Base-by-base conservation (phyloP, 2,888 invertebrate genomes). In the Synanthedon myopaeformis region DNA sequence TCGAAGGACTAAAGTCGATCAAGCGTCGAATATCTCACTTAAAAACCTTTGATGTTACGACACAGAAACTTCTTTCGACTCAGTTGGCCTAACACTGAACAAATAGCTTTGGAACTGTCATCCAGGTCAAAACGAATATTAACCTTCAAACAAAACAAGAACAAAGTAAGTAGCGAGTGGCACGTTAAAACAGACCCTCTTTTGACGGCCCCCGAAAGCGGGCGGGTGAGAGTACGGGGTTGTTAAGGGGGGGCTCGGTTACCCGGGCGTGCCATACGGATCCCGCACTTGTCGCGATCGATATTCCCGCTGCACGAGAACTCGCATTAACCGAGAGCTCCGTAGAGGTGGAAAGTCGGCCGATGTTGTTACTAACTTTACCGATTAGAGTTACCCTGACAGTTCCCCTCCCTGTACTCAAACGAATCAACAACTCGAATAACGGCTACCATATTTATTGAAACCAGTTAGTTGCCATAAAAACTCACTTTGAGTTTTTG, bases 131-230 rank as follows among this genome's bases (percentile, higher is more conserved):
- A 79, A 76, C 71, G 71, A 74, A 78, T 77, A 80, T 84, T 86
- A 87, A 86, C 86, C 84, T 87, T 86, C 84, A 86, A 85, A 85
- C 79, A 77, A 82, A 84, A 85, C 80, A 82, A 82, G 82, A 83
- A 81, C 82, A 82, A 84, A 83, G 82, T 70, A 61, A 61, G 57
- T 77, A 76, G 74, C 70, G 76, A 79, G 73, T 74, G 74, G 76
- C 75, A 76, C 76, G 74, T 78, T 79, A 70, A 78, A 77, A 73
- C 69, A 69, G 74, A 72, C 72, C 73, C 76, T 79, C 76, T 74
- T 72, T 74, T 71, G 65, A 70, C 57, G 55, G 58, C 55, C 45
- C 56, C 55, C 41, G 68, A 52, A 56, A 52, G 49, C 8, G 53
- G 52, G 48, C 53, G 60, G 52, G 57, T 59, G 55, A 53, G 62